phyloP scores from a whole-genome alignment of 2,888 invertebrate genomes.

The Cosmia pyralina region DNA sequence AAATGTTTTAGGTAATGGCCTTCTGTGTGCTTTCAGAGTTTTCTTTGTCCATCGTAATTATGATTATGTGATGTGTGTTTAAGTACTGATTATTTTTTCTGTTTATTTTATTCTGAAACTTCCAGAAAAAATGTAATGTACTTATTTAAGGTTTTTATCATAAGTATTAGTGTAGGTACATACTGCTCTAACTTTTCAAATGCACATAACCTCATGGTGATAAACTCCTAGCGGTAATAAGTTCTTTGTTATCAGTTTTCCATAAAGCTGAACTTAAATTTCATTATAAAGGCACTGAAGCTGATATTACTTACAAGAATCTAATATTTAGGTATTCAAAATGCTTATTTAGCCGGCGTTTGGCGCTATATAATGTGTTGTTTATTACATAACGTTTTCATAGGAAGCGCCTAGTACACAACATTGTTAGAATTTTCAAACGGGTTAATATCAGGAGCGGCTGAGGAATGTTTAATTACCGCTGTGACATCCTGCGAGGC shows the following conservation, averaged over 20 bases:
- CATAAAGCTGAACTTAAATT: neutral
- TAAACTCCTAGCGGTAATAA: neutral
- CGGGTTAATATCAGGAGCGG: conserved; percentile 83
- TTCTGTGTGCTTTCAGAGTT: conserved; percentile 27
- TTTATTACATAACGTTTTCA: conserved; percentile 71
- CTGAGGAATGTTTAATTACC: conserved; percentile 86
- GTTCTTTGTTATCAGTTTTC: neutral
- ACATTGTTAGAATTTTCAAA: conserved; percentile 87
- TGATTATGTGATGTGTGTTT: conserved; percentile 3
- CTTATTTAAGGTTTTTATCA: no score
- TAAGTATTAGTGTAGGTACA: no score
- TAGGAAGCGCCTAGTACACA: conserved; percentile 77
- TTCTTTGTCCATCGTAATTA: conserved; percentile 22
- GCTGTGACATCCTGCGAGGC: conserved; percentile 77
- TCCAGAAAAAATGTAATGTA: neutral
- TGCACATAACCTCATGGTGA: neutral
- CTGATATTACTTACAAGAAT: conserved; percentile 48
- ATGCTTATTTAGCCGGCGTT: conserved; percentile 47
- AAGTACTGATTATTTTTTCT: no score
- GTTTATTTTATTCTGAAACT: neutral
- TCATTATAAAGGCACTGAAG: neutral
- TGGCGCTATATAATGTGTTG: conserved; percentile 42
- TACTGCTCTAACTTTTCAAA: neutral
- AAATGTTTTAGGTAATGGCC: conserved; percentile 28
- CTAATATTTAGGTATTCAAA: conserved; percentile 59